A percentile compares a stretch with the other conserved stretches of the same genome.
Conservation (phyloP, 2,797 vertebrate species). For the Brotula barbata region DNA sequence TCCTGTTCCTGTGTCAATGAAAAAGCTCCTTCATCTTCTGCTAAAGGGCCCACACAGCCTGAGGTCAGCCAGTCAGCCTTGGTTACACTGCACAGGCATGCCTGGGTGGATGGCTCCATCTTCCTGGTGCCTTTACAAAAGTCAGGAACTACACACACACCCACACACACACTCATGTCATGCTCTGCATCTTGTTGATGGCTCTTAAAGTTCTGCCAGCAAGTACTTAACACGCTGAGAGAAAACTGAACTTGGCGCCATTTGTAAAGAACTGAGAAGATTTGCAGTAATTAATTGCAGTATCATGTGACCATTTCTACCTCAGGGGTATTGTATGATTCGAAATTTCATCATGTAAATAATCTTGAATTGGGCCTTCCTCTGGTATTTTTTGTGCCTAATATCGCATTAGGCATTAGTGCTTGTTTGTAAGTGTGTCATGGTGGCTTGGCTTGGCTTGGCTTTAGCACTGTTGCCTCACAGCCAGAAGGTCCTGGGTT, state of each 20-base stretch:
- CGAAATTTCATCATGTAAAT: conserved; percentile 49
- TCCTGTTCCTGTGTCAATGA: conserved; percentile 89
- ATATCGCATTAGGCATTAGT: background rate
- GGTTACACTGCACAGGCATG: conserved; percentile 84
- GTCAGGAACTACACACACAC: conserved; percentile 73
- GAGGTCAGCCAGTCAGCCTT: conserved; percentile 85
- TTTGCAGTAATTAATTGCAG: conserved; percentile 45
- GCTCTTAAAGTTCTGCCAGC: conserved; percentile 62
- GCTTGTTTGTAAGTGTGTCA: no score
- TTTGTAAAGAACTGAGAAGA: conserved; percentile 44
- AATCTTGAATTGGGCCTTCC: conserved; percentile 23
- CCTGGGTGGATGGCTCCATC: conserved; percentile 73
- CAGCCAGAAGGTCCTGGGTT: no score
- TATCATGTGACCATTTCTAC: conserved; percentile 42
- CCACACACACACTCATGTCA: conserved; percentile 60
- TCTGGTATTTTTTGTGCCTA: conserved; percentile 1
- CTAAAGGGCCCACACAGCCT: conserved; percentile 86
- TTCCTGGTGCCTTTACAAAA: conserved; percentile 77
- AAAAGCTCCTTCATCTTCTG: conserved; percentile 91
- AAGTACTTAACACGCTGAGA: conserved; percentile 56
- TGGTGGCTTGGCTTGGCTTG: no score
- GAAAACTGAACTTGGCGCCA: conserved; percentile 44
- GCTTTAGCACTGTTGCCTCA: no score
- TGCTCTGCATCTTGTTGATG: conserved; percentile 61
- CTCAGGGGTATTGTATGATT: conserved; percentile 31